These are phyloP conservation scores for Scaptodrosophila lebanonensis DNA, from an alignment of 1,140 invertebrate genomes.

Conservation along the genomic window DNA sequence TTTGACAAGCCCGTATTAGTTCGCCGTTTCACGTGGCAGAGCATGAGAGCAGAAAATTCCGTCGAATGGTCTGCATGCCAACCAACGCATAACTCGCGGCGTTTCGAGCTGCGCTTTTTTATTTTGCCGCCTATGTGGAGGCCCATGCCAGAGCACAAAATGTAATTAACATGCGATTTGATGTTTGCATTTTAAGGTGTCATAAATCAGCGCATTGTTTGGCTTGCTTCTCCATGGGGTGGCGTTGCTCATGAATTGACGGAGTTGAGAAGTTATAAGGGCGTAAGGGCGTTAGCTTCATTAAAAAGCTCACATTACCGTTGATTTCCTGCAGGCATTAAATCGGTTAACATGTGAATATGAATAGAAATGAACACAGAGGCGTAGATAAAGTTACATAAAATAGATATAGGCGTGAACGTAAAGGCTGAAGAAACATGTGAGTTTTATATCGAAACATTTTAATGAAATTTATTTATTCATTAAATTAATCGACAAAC, in stretches of 20 bases:
- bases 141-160: conserved; percentile 3
- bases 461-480: too few relatives aligned
- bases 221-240: conserved; percentile 13
- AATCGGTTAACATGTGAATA: conserved; percentile 16
- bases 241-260: conserved; percentile 3
- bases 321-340: conserved; percentile 46
- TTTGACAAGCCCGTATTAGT: conserved; percentile 50
- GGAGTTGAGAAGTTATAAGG: not conserved
- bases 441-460: too few relatives aligned
- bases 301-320: conserved; percentile 53
- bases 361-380: too few relatives aligned
- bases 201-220: conserved; percentile 62
- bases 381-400: too few relatives aligned
- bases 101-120: conserved; percentile 1
- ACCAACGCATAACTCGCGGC: too few relatives aligned
- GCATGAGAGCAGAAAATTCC: conserved; percentile 17
- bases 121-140: conserved; percentile 1
- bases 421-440: too few relatives aligned
- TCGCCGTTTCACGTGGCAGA: too few relatives aligned
- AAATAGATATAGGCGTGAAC: too few relatives aligned
- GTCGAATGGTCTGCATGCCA: conserved; percentile 23
- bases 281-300: conserved; percentile 17
- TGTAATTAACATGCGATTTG: conserved; percentile 62
- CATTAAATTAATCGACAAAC: too few relatives aligned
- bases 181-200: conserved; percentile 50